Conservation (phyloP, 2,888 invertebrate genomes). For the Drosophila ustulata region DNA sequence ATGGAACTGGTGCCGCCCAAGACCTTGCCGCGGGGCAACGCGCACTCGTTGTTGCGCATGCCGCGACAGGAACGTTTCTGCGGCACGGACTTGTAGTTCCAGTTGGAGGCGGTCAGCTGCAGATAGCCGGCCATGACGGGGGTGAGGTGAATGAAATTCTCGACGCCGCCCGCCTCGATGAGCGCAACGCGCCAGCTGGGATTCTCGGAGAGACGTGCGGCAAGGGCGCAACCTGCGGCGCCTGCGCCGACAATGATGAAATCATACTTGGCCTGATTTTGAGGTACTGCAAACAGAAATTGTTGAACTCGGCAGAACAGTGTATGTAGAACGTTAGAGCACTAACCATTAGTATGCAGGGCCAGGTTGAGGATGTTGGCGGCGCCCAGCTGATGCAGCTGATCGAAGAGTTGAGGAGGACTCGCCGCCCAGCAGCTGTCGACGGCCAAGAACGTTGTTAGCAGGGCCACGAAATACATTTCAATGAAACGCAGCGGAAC, state of each 20-base stretch:
- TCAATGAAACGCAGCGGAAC: slow-evolving; percentile 26
- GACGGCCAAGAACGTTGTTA: slow-evolving; percentile 33
- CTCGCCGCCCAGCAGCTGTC: slow-evolving; percentile 1
- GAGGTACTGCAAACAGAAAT: slow-evolving; percentile 43
- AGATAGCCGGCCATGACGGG: slow-evolving; percentile 79
- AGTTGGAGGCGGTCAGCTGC: slow-evolving; percentile 87
- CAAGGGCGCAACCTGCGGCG: slow-evolving; percentile 89
- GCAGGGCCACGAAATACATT: slow-evolving; percentile 37
- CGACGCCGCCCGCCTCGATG: slow-evolving; percentile 86
- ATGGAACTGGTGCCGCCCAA: slow-evolving; percentile 87
- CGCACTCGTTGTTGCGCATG: slow-evolving; percentile 84
- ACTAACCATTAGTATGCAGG: slow-evolving; percentile 60
- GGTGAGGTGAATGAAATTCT: slow-evolving; percentile 81
- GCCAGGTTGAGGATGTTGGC: slow-evolving; percentile 56
- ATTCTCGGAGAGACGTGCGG: slow-evolving; percentile 84
- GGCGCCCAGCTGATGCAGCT: slow-evolving; percentile 59
- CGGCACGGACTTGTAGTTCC: slow-evolving; percentile 89
- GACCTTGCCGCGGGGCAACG: slow-evolving; percentile 87
- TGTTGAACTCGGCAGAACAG: not conserved
- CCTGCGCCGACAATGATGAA: slow-evolving; percentile 94
- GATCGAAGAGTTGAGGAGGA: slow-evolving; percentile 38
- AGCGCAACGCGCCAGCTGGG: slow-evolving; percentile 85
- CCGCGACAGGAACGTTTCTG: slow-evolving; percentile 87
- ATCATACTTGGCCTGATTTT: slow-evolving; percentile 88
- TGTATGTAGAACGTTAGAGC: not conserved